Conservation (phyloP, 1,140 invertebrate species). For the Pseudobourletiella spinata region DNA sequence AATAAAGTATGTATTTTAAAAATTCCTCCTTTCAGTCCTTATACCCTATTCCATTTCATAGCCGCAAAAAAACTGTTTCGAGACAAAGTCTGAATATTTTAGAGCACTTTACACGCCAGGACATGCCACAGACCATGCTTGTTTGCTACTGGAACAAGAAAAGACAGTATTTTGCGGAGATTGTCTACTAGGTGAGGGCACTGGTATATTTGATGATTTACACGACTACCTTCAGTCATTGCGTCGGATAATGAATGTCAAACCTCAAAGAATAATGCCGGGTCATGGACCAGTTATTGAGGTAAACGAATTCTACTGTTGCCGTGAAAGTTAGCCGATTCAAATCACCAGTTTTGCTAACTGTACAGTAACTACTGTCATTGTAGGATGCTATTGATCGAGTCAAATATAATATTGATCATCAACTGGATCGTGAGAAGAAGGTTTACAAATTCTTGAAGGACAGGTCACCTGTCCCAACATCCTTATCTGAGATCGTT, state of each 20-base stretch:
- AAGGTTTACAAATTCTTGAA: not conserved
- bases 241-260: constrained; percentile 60
- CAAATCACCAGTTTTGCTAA: not conserved
- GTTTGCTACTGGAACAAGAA: constrained; percentile 71
- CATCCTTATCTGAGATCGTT: not conserved
- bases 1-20: constrained; percentile 32
- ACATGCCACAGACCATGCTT: constrained; percentile 88
- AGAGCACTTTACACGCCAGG: constrained; percentile 79
- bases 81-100: not conserved
- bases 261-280: constrained; percentile 78
- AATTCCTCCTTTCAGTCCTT: not conserved
- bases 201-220: constrained; percentile 84
- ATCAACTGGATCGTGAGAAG: not conserved
- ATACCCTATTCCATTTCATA: not conserved
- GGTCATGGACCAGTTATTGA: constrained; percentile 82
- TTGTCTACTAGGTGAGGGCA: constrained; percentile 89
- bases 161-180: constrained; percentile 87
- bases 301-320: not conserved
- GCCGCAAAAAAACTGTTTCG: not conserved
- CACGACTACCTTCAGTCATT: constrained; percentile 83
- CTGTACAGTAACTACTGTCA: not conserved
- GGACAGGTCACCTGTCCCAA: not conserved
- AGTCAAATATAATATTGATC: constrained; percentile 1
- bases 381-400: not conserved
- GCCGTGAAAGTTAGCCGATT: not conserved